Base-by-base conservation (phyloP, 1,140 invertebrate species). In the Dinoponera quadriceps region DNA sequence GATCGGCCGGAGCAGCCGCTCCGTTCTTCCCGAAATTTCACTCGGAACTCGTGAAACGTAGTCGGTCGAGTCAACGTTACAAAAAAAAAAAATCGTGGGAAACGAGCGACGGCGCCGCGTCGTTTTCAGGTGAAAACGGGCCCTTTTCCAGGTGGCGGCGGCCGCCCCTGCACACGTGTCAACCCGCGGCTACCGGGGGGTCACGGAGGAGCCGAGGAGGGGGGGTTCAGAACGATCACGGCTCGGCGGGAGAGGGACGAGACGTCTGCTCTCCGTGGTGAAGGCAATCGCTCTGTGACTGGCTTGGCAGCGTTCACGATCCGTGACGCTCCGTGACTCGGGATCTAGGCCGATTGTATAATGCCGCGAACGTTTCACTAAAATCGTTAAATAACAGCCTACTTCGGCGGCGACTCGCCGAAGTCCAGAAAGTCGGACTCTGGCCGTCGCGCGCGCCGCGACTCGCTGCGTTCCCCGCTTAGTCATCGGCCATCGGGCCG, bases 311-410 rank as follows among this genome's bases (percentile, higher is more conserved):
- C 86, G 90, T 85, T 93, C 92, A 93, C 92, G 90, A 93, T 93
- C 93, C 93, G 92, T 93, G 92, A 94, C 93, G 92, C 88, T 93
- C 91, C 92, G 92, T 94, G 93, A 93, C 92, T 93, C 73, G 89
- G 91, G 91, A 94, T 94, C 93, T 94, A 93, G 93, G 93, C 92
- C 93, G 93, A 93, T 94, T 94, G 93, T 94, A 94, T 94, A 94
- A 94, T 93, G 83, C 90, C 90, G 91, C 91, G 90, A 93, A 93
- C 92, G 93, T 94, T 94, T 94, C 93, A 91, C 93, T 94, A 93
- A 94, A 94, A 94, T 93, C 90, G 90, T 94, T 94, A 94, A 94
- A 94, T 93, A 94, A 94, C 92, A 93, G 91, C 82, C 91, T 92
- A 93, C 90, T 93, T 92, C 89, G 86, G 84, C 51, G 75, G 33